Evolutionary conservation across 2,113 vertebrate genomes (phyloP).

Genomic region (Falco punctatus): DNA sequence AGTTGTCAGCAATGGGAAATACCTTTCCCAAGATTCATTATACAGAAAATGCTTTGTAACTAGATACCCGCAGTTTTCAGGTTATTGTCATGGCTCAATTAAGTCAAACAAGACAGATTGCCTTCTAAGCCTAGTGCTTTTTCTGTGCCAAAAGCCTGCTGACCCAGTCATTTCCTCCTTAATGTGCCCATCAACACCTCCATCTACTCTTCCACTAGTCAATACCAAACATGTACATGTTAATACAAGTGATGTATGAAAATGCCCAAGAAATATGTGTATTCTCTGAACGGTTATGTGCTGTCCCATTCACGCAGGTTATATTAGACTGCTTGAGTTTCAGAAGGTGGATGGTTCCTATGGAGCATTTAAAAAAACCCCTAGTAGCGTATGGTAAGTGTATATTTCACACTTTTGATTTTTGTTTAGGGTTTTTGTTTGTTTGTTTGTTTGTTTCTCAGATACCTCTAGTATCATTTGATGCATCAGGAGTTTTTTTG

Average conservation of each 20-base stretch:
- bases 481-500: neutral
- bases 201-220: neutral
- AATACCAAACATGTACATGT: neutral
- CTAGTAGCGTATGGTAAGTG: slow-evolving; percentile 76
- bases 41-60: neutral
- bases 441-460: neutral
- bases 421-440: neutral
- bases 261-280: neutral
- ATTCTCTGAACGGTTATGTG: neutral
- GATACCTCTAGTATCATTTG: neutral
- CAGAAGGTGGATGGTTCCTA: slow-evolving; percentile 73
- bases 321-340: slow-evolving; percentile 57
- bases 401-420: neutral
- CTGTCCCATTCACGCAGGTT: slow-evolving; percentile 65
- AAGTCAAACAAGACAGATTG: neutral
- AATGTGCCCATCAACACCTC: neutral
- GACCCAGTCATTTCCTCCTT: neutral
- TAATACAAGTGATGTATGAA: neutral
- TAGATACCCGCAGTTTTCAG: neutral
- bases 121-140: neutral
- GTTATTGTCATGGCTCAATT: neutral
- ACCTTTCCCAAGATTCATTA: neutral
- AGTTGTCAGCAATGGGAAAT: neutral
- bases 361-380: neutral
- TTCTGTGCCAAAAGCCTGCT: neutral